Percentiles rank a stretch among this genome's conserved stretches.
Evolutionary conservation across 2,113 vertebrate genomes (phyloP).

Genomic region (Istiophorus platypterus): DNA sequence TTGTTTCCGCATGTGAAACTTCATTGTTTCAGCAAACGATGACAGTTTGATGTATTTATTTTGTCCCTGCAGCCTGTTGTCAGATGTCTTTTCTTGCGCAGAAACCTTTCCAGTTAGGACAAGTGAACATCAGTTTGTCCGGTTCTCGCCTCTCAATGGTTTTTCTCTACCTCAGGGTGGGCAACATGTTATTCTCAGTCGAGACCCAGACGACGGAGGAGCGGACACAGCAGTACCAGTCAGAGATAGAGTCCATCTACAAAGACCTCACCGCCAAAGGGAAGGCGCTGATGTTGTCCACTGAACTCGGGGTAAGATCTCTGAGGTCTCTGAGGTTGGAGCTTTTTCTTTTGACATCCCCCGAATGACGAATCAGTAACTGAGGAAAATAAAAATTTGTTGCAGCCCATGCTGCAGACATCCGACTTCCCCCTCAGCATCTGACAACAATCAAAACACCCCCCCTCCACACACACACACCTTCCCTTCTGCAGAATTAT

Average conservation of each 20-base stretch:
- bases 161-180: conserved; percentile 84
- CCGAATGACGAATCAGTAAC: too few species aligned
- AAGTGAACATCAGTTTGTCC: too few species aligned
- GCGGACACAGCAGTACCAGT: conserved; percentile 95
- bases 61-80: neutral
- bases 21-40: too few species aligned
- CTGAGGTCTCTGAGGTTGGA: too few species aligned
- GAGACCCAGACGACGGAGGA: conserved; percentile 98
- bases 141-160: neutral
- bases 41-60: too few species aligned
- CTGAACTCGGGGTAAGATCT: conserved; percentile 91
- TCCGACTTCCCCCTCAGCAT: neutral
- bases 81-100: neutral
- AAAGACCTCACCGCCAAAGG: conserved; percentile 96
- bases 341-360: too few species aligned
- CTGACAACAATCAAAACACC: neutral
- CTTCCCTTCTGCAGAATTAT: neutral
- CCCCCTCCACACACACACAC: too few species aligned
- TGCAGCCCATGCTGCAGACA: neutral
- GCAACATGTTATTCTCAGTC: conserved; percentile 97
- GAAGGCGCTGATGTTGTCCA: conserved; percentile 92
- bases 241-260: conserved; percentile 96
- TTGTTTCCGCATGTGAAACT: neutral
- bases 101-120: neutral
- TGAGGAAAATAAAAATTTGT: too few species aligned